Evolutionary conservation across 2,797 vertebrate species (phyloP).

Genomic region (Syngnathus acus): DNA sequence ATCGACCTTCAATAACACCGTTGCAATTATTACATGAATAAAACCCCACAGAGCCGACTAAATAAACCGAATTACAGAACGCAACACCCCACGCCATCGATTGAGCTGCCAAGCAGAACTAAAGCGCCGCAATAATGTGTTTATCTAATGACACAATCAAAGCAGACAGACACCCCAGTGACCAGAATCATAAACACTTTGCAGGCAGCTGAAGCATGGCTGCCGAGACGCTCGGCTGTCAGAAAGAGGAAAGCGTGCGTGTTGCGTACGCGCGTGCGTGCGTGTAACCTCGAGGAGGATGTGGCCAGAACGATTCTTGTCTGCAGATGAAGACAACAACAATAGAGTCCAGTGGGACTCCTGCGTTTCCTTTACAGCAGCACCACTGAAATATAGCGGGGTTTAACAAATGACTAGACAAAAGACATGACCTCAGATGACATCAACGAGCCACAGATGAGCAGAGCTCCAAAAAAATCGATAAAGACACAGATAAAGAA

Average conservation of each 20-base stretch:
- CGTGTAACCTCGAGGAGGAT: constrained; percentile 19
- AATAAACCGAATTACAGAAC: background rate
- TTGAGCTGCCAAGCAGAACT: background rate
- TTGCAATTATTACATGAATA: background rate
- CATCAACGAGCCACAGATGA: background rate
- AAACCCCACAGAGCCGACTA: background rate
- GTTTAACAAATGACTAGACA: constrained; percentile 6
- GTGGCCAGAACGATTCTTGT: constrained; percentile 12
- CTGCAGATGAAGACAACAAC: constrained; percentile 33
- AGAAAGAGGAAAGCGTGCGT: constrained; percentile 5
- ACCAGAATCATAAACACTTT: constrained; percentile 25
- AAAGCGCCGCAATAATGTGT: constrained; percentile 1
- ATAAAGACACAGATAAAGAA: background rate
- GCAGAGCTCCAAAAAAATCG: background rate
- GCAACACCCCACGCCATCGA: background rate
- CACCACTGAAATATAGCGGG: constrained; percentile 18
- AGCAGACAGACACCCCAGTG: constrained; percentile 17
- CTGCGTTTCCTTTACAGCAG: constrained; percentile 17
- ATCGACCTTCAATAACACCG: constrained; percentile 4
- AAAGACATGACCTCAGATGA: background rate
- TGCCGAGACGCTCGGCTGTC: constrained; percentile 16
- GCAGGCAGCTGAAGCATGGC: constrained; percentile 19
- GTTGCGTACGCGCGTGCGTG: constrained; percentile 8
- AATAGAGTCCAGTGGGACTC: constrained; percentile 21
- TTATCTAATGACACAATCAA: constrained; percentile 25